Base-by-base conservation (phyloP, 2,888 invertebrate genomes). In the Rhingia campestris region DNA sequence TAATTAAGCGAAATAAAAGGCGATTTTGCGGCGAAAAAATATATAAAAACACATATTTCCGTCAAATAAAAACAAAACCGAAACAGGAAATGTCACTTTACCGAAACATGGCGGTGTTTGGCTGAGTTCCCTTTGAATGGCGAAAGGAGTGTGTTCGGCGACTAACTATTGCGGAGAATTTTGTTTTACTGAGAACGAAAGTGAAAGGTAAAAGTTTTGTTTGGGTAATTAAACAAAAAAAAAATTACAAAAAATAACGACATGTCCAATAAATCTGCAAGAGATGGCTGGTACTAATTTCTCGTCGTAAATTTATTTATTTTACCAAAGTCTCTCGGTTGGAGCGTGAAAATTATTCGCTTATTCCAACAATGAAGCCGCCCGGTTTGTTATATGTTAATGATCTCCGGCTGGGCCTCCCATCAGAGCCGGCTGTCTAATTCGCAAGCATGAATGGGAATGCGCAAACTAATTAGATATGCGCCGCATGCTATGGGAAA, bases 1-100 rank as follows among this genome's bases (percentile, higher is more conserved):
- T 67, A 59, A 75, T 67, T 75, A 67, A 59, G 58, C 41, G 10
- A 64, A 63, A 66, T 74, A 74, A 74, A 74, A 74, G 56, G 63
- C 32, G 4, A 45, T 64, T 56, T 54, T 73, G 43, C 37, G 14
- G 37, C 7, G 22, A 54, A 54, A 35, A 30, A 58, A 22, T n/a
- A 37, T 22, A 7, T 6, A 47, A 53, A 51, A 32, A 51, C 14
- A 14, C 47, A 14, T 22, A 41, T 64, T 64, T 59, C 10, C 32
- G 10, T 32, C 35, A 12, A 6, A 33, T 14, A 53, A 4, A 10
- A 51, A 32, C 37, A 47, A 37, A 10, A 35, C 35, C 22, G 14
- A 47, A 63, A 53, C 74, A 58, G 64, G 74, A 66, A 73, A 51
- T 66, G 49, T 47, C 64, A 66, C 56, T 49, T 35, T 56, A 41